Conservation (phyloP, 1,140 invertebrate species). For the Cydia amplana region DNA sequence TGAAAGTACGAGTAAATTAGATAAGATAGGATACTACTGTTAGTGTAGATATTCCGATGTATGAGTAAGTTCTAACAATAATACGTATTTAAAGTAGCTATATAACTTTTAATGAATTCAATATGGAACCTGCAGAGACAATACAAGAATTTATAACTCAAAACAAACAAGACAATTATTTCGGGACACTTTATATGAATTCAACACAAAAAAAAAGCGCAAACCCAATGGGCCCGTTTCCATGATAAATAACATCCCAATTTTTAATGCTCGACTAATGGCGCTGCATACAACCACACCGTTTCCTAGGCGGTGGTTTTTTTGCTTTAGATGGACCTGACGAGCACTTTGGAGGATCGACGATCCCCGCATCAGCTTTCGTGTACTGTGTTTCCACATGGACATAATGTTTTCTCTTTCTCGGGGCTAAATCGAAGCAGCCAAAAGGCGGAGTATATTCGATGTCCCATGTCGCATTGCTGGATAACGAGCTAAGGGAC, state of each 20-base stretch:
- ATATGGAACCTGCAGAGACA: neutral
- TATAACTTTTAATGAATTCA: constrained; percentile 1
- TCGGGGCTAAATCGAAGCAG: constrained; percentile 67
- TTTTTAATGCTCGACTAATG: neutral
- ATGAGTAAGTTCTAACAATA: neutral
- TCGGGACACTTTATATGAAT: neutral
- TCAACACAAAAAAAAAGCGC: neutral
- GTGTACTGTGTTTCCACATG: constrained; percentile 73
- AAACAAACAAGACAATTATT: neutral
- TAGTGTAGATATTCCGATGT: too few relatives aligned
- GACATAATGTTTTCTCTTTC: constrained; percentile 58
- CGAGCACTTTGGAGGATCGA: constrained; percentile 41
- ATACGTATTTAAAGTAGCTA: neutral
- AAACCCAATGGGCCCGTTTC: neutral
- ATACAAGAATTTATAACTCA: neutral
- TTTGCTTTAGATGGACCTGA: neutral
- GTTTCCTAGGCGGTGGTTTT: neutral
- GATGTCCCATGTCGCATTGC: constrained; percentile 76
- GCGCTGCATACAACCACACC: neutral
- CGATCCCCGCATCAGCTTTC: constrained; percentile 63
- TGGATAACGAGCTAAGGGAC: constrained; percentile 68
- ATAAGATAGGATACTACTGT: too few relatives aligned
- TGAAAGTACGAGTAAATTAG: too few relatives aligned
- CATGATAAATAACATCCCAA: neutral
- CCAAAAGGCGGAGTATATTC: constrained; percentile 76